Evolutionary conservation across 2,797 vertebrate species (phyloP), one percentile per base, ranked within the genome.

Genomic region (Coreius guichenoti): DNA sequence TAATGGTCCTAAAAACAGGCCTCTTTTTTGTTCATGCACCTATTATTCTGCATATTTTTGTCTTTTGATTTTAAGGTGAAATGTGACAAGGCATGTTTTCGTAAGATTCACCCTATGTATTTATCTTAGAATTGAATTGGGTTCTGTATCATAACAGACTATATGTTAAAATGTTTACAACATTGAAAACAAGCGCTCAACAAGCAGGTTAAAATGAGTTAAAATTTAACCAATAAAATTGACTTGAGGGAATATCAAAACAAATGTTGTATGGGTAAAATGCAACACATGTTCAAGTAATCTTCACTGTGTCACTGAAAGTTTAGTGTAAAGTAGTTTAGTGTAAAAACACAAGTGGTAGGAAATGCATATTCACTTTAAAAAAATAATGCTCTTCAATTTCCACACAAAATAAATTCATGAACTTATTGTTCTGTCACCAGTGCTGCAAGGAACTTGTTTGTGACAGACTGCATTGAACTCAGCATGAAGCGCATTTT

Each of bases 41-140:
- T 31, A 72, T 43, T 45, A 82, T 31, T 82, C 45, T 82, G 17
- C 19, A 2, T 45, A 1, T 23, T 16, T 23, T n/a, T n/a, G 6
- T 31, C 1, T 51, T 51, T 23, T 8, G 47, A 75, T 75, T 74
- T 73, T 36, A 14, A 8, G 21, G 19, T n/a, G 16, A 75, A 49
- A 45, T 49, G 88, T 91, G 90, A 91, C 88, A 9, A 81, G 79
- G 85, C 89, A 90, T 91, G 91, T 92, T 89, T 82, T 63, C 13
- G 11, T 61, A 21, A 82, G 26, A 31, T 73, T 72, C 8, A 47
- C 26, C 8, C 12, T 74, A 73, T 82, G 51, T 47, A 63, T 82
- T 74, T 56, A 45, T 73, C 7, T 82, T 54, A 61, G 19, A 51
- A 39, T 82, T 61, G 23, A 82, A 73, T 82, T 82, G 54, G 36